These are phyloP conservation scores for Oryzias dopingdopingensis DNA, from an alignment of 2,797 vertebrate genomes.

Conservation along the genomic window DNA sequence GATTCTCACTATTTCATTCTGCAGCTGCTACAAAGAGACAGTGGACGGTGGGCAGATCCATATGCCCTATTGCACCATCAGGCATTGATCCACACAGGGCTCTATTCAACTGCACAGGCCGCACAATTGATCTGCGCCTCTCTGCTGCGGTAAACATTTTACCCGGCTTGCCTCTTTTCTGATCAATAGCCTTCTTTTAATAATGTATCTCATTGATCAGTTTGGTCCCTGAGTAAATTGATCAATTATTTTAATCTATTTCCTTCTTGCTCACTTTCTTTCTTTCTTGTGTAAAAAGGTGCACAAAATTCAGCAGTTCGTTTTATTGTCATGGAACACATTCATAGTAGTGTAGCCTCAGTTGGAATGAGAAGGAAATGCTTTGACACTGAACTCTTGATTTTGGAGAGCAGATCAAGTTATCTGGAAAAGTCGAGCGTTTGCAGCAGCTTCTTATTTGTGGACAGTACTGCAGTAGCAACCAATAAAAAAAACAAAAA, in stretches of 20 bases:
- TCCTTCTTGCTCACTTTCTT: conserved; percentile 30
- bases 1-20: conserved; percentile 46
- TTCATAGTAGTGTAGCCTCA: background rate
- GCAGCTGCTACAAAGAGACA: conserved; percentile 53
- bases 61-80: conserved; percentile 68
- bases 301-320: conserved; percentile 49
- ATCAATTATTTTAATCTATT: conserved; percentile 81
- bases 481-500: background rate
- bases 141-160: conserved; percentile 81
- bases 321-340: background rate
- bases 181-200: conserved; percentile 82
- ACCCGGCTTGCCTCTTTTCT: conserved; percentile 69
- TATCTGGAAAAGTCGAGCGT: too few species aligned
- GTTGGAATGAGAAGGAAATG: background rate
- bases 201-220: conserved; percentile 84
- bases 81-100: conserved; percentile 70
- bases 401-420: background rate
- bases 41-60: conserved; percentile 62
- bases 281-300: conserved; percentile 50
- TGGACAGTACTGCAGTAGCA: background rate
- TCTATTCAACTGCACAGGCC: conserved; percentile 73
- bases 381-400: background rate
- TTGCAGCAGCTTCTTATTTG: too few species aligned
- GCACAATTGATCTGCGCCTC: conserved; percentile 71
- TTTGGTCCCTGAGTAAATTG: conserved; percentile 80